Evolutionary conservation across 1,140 invertebrate species (phyloP), one percentile per base, ranked within the genome.

Genomic region (Bemisia tabaci): DNA sequence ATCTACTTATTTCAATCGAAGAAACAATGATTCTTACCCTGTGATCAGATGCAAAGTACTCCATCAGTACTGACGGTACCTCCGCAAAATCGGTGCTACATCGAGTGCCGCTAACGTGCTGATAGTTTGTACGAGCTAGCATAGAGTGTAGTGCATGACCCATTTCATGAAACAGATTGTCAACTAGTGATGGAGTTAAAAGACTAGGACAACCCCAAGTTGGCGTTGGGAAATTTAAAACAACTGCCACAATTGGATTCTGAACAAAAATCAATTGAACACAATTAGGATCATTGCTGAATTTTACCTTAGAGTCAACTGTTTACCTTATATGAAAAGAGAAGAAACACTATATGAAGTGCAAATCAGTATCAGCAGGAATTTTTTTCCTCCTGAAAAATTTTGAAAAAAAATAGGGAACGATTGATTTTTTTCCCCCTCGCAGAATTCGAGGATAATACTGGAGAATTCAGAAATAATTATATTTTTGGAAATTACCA

Each of bases 91-190:
- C 97, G 5, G 96, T 97, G 48, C 90, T 87, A 77, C 95, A 98
- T 68, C 97, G 82, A 0, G 97, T 99, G 68, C 95, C 96, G 25
- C 94, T 94, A 22, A 98, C 92, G 79, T 99, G 96, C 79, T 99
- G 97, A 80, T 97, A 95, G 67, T 86, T 83, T 0, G 96, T 97
- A 70, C 93, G 83, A 9, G 90, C 97, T 64, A 99, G 77, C 94
- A 99, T 98, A 2, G 96, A 98, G 79, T 99, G 97, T 82, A 99
- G 89, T 5, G 97, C 97, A 81, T 99, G 97, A 0, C 97, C 97
- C 89, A 98, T 92, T 82, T 99, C 97, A 75, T 99, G 97, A 78
- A 99, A 99, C 26, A 99, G 79, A 80, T 98, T 98, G 76, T 99
- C 95, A 12, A 98, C 87, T 68, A 90, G 87, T 21, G 85, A 82